Conservation (phyloP, 2,888 invertebrate species). For the Cerceris ruficornis region DNA sequence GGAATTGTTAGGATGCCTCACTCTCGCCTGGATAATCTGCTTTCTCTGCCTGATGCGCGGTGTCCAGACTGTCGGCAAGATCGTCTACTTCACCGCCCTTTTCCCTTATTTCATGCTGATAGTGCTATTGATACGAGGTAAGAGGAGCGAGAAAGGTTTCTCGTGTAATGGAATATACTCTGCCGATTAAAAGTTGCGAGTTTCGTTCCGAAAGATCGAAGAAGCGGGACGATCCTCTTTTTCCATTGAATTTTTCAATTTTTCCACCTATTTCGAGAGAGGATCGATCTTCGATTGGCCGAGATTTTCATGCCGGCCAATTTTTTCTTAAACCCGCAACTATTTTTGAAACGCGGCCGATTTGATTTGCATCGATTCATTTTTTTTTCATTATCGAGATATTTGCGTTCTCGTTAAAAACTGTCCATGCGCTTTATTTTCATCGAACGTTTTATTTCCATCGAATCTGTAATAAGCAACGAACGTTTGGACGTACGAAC, state of each 20-base stretch:
- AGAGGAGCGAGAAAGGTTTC: slow-evolving; percentile 40
- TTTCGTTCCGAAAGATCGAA: neutral
- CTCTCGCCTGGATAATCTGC: slow-evolving; percentile 91
- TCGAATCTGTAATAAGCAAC: neutral
- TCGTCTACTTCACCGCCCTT: slow-evolving; percentile 88
- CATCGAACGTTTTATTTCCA: neutral
- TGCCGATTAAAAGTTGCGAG: neutral
- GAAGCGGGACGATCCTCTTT: too few relatives aligned
- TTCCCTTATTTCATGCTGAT: slow-evolving; percentile 89
- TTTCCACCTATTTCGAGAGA: too few relatives aligned
- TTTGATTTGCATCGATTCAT: too few relatives aligned
- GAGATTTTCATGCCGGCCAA: too few relatives aligned
- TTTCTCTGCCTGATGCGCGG: slow-evolving; percentile 94
- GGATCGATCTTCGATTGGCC: too few relatives aligned
- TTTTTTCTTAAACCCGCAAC: too few relatives aligned
- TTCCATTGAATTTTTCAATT: too few relatives aligned
- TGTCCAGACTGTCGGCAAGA: slow-evolving; percentile 95
- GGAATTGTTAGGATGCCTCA: slow-evolving; percentile 91
- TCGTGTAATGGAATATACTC: slow-evolving; percentile 27
- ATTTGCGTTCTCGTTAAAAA: neutral
- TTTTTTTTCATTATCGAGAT: too few relatives aligned
- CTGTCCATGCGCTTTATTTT: neutral
- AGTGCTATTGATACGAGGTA: slow-evolving; percentile 83
- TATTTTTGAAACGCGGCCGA: too few relatives aligned
- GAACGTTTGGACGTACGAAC: neutral